A percentile compares a stretch with the other conserved stretches of the same genome.
phyloP scores from a whole-genome alignment of 2,113 vertebrate genomes.

The Orthonyx spaldingii region DNA sequence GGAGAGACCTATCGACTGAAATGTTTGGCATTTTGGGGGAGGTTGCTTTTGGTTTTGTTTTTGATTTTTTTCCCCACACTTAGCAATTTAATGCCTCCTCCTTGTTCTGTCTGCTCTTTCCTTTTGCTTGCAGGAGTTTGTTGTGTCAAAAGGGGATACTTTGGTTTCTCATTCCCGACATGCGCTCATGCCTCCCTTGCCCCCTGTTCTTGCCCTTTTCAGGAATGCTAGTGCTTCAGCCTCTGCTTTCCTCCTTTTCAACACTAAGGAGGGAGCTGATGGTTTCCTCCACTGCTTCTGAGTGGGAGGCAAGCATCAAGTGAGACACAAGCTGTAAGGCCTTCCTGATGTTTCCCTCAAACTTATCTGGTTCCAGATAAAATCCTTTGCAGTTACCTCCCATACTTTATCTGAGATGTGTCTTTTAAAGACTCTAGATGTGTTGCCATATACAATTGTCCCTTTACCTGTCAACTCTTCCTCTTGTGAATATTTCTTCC shows the following conservation, averaged over 20 bases:
- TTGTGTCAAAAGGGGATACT: not conserved
- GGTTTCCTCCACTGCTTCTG: not conserved
- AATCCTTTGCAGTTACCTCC: not conserved
- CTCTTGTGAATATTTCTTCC: not conserved
- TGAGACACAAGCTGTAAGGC: not conserved
- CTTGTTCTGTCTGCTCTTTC: not conserved
- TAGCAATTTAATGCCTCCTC: not conserved
- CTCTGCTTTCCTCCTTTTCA: not conserved
- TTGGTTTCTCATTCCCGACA: not conserved
- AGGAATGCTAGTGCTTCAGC: not conserved
- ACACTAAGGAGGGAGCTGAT: not conserved
- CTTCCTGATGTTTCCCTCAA: not conserved
- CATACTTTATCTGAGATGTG: not conserved
- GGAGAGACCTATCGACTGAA: not conserved
- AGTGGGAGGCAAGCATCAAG: not conserved
- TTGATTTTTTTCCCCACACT: not conserved
- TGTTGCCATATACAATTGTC: not conserved
- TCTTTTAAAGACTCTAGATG: not conserved
- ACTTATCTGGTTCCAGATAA: not conserved
- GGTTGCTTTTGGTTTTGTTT: not conserved
- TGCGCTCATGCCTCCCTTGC: fast-evolving
- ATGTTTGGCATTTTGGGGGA: not conserved
- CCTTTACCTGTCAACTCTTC: not conserved
- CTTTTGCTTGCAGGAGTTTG: not conserved
- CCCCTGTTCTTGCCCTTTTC: not conserved